These are phyloP conservation scores for Frankliniella intonsa DNA, from an alignment of 2,888 invertebrate genomes.

Conservation along the genomic window DNA sequence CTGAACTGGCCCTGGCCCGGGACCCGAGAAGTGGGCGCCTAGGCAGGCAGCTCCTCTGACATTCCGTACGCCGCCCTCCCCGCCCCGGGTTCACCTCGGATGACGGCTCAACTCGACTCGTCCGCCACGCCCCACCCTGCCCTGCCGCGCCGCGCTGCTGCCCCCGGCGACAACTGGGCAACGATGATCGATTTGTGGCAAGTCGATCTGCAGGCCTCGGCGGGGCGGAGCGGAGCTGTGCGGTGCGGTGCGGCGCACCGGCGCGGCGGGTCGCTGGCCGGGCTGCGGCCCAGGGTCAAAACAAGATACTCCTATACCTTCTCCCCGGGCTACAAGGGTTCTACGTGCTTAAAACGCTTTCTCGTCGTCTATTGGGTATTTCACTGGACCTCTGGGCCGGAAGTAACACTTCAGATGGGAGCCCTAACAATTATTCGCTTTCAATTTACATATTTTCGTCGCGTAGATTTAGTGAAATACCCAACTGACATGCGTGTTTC, in stretches of 20 bases:
- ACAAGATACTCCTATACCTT: too few relatives aligned
- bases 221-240: background rate
- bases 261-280: background rate
- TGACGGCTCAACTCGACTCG: background rate
- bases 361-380: too few relatives aligned
- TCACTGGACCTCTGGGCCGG: too few relatives aligned
- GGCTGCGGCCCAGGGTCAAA: background rate
- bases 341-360: too few relatives aligned
- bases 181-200: background rate
- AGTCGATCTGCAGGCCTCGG: background rate
- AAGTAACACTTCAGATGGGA: too few relatives aligned
- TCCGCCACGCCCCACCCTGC: background rate
- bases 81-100: background rate
- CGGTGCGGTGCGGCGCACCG: background rate
- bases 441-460: too few relatives aligned
- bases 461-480: too few relatives aligned
- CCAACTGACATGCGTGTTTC: too few relatives aligned
- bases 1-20: too few relatives aligned
- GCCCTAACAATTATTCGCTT: too few relatives aligned
- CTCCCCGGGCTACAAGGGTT: too few relatives aligned
- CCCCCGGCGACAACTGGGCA: background rate
- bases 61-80: background rate
- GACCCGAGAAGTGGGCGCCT: too few relatives aligned
- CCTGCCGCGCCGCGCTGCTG: background rate
- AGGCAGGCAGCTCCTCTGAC: background rate